Evolutionary conservation across 2,797 vertebrate genomes (phyloP).

Genomic region (Paramormyrops hopkinsi): DNA sequence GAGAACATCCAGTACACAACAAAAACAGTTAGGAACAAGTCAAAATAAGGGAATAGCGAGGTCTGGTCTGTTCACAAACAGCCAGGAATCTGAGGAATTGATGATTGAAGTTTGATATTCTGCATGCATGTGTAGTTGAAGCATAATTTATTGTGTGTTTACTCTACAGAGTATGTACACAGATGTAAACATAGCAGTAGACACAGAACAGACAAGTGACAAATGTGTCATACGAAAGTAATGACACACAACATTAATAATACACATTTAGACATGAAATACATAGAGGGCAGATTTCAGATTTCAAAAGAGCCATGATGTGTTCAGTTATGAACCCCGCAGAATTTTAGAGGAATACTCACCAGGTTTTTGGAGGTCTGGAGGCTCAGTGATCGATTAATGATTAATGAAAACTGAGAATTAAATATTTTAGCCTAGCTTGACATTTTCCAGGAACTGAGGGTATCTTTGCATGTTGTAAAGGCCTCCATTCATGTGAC

Average conservation of each 20-base stretch:
- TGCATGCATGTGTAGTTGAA: background rate
- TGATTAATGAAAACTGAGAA: background rate
- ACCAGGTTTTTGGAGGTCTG: background rate
- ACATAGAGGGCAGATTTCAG: background rate
- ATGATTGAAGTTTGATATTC: background rate
- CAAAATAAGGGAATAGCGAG: background rate
- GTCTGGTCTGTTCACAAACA: background rate
- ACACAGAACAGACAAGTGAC: background rate
- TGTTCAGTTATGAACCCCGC: background rate
- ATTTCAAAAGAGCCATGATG: background rate
- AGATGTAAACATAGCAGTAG: background rate
- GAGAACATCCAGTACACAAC: background rate
- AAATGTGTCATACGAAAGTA: background rate
- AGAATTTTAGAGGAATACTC: background rate
- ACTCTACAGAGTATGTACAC: background rate
- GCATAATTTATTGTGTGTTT: background rate
- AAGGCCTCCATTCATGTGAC: background rate
- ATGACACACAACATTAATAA: background rate
- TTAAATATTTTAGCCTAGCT: background rate
- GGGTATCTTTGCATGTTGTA: background rate
- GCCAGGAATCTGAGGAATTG: background rate
- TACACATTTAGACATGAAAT: background rate
- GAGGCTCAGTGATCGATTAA: background rate
- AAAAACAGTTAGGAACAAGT: background rate
- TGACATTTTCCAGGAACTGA: background rate